Base-by-base conservation (phyloP, 2,797 vertebrate species). In the Crax fasciolata region DNA sequence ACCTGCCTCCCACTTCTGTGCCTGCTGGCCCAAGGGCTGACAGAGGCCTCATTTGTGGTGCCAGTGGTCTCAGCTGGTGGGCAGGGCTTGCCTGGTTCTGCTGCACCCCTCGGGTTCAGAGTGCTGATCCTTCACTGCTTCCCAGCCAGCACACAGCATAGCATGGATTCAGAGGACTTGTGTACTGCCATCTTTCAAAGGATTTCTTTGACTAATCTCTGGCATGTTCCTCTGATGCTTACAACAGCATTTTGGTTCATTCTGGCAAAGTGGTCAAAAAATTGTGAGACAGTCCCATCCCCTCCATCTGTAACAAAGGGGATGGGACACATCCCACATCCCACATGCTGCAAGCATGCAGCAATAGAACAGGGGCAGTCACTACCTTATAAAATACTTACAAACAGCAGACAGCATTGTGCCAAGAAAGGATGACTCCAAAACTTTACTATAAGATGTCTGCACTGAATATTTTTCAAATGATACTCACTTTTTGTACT, bases 191-290 rank as follows among this genome's bases (percentile, higher is more conserved):
- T 48, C 83, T 83, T 62, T 30, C 75, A 74, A 58, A 51, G 17
- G 23, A 51, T 84, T 89, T 92, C 46, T 90, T 89, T 51, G 24
- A 71, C 55, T 78, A 30, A 66, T 84, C 32, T 90, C 74, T 77
- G 58, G 12, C 44, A 4, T 28, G 17, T 84, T 91, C 21, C 62
- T 83, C 35, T 72, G 51, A 51, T 68, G 32, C 44, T 82, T 58
- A 27, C 84, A 89, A 57, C 46, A 79, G 38, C n/a, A 5, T 85
- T 90, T 91, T 71, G 61, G 5, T 78, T 85, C 54, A 16, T 77
- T 76, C 44, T 65, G 68, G 25, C 61, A 46, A 17, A 58, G 41
- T 32, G 68, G 32, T 71, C 52, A 39, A 62, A 39, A 63, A 7
- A 89, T 35, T 52, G 6, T 61, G 57, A 84, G 65, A 38, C 59